Percentiles rank a stretch among this genome's conserved stretches.
Conservation (phyloP, 2,797 vertebrate genomes). For the Cygnus olor region DNA sequence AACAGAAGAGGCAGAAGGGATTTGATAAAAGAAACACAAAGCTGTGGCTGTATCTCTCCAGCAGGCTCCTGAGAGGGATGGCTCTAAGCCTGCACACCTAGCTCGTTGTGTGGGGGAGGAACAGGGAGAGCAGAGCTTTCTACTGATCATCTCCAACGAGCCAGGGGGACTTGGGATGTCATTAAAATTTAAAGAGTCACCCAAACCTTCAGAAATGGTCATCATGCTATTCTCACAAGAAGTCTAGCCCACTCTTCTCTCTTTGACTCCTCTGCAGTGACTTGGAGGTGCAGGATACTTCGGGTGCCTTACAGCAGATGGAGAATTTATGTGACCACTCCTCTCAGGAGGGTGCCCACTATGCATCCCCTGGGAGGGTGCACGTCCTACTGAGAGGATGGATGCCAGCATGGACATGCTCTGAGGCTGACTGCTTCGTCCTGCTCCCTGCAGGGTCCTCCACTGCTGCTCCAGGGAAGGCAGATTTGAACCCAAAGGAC, state of each 20-base stretch:
- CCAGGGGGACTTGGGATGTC: neutral
- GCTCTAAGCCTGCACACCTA: neutral
- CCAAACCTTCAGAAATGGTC: neutral
- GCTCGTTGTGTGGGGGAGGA: neutral
- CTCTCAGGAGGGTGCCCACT: neutral
- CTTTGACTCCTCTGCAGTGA: neutral
- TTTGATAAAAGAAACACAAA: neutral
- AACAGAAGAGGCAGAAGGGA: slow-evolving; percentile 21
- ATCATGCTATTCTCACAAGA: neutral
- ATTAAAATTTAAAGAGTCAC: neutral
- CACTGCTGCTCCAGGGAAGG: neutral
- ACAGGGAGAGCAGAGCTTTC: neutral
- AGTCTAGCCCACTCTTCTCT: neutral
- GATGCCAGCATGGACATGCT: accelerated
- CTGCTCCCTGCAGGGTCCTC: accelerated
- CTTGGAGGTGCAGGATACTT: neutral
- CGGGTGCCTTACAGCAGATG: neutral
- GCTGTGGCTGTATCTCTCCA: neutral
- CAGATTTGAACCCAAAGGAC: neutral
- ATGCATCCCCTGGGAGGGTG: neutral
- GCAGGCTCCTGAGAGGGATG: neutral
- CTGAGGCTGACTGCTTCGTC: neutral
- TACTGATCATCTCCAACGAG: accelerated
- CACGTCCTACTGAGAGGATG: neutral
- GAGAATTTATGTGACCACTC: neutral